Conservation (phyloP, 2,888 invertebrate genomes). For the Noctua comes region DNA sequence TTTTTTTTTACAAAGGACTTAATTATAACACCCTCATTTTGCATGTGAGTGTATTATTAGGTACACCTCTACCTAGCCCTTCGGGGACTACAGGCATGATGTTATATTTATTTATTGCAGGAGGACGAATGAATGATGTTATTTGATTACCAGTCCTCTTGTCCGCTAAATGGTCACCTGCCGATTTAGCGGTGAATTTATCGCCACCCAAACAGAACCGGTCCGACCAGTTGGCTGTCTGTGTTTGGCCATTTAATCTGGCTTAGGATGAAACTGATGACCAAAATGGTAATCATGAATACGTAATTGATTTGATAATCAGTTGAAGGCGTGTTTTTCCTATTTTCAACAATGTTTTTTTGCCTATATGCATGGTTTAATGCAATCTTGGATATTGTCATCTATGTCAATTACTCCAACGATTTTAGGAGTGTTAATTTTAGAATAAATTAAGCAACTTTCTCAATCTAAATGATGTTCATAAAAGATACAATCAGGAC, state of each 20-base stretch:
- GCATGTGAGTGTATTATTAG: background rate
- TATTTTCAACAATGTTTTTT: background rate
- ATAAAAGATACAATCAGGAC: background rate
- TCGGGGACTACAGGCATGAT: background rate
- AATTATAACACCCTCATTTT: background rate
- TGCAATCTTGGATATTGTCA: background rate
- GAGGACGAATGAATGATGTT: conserved; percentile 2
- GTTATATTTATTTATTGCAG: background rate
- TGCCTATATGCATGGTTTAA: background rate
- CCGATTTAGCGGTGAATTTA: conserved; percentile 46
- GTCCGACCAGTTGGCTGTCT: conserved; percentile 47
- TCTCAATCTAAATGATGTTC: background rate
- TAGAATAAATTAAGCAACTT: background rate
- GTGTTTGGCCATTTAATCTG: conserved; percentile 52
- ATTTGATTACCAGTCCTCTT: conserved; percentile 15
- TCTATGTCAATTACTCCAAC: background rate
- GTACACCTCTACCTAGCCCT: background rate
- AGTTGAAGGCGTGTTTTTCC: background rate
- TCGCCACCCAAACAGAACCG: conserved; percentile 38
- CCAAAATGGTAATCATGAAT: conserved; percentile 29
- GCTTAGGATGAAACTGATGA: conserved; percentile 43
- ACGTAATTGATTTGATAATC: conserved; percentile 11
- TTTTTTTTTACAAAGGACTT: background rate
- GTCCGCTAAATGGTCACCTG: conserved; percentile 22
- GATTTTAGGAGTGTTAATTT: background rate